Evolutionary conservation across 2,888 invertebrate species (phyloP).

Genomic region (Xylocampa areola): DNA sequence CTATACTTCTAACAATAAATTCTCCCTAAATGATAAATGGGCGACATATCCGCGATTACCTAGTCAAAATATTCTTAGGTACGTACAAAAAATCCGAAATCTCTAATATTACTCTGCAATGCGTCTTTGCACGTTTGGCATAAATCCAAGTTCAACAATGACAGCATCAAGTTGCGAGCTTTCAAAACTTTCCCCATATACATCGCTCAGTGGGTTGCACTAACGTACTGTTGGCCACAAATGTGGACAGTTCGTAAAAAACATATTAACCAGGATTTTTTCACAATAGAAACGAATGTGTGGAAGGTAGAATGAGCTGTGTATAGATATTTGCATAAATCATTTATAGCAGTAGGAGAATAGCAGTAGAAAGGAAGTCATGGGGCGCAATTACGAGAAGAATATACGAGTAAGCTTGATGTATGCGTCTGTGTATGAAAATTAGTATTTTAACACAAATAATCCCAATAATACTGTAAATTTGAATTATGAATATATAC

Average conservation of each 20-base stretch:
- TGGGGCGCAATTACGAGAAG: background rate
- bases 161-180: constrained; percentile 75
- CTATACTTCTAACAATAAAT: constrained; percentile 30
- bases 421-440: too few relatives aligned
- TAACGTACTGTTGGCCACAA: constrained; percentile 56
- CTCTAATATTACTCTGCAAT: constrained; percentile 74
- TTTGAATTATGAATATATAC: too few relatives aligned
- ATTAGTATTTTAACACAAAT: too few relatives aligned
- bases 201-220: constrained; percentile 52
- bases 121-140: constrained; percentile 80
- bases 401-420: too few relatives aligned
- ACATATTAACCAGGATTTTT: constrained; percentile 31
- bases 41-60: constrained; percentile 28
- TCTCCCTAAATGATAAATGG: constrained; percentile 26
- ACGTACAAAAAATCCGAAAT: constrained; percentile 57
- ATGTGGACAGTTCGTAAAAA: constrained; percentile 47
- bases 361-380: background rate
- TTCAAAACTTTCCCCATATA: constrained; percentile 71
- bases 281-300: constrained; percentile 28
- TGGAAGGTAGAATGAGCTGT: background rate
- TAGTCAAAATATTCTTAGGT: constrained; percentile 17
- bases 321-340: constrained; percentile 12
- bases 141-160: constrained; percentile 77
- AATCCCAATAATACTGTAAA: too few relatives aligned
- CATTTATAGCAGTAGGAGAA: constrained; percentile 22